Evolutionary conservation across 2,113 vertebrate species (phyloP), one percentile per base, ranked within the genome.

Genomic region (Dendropsophus ebraccatus): DNA sequence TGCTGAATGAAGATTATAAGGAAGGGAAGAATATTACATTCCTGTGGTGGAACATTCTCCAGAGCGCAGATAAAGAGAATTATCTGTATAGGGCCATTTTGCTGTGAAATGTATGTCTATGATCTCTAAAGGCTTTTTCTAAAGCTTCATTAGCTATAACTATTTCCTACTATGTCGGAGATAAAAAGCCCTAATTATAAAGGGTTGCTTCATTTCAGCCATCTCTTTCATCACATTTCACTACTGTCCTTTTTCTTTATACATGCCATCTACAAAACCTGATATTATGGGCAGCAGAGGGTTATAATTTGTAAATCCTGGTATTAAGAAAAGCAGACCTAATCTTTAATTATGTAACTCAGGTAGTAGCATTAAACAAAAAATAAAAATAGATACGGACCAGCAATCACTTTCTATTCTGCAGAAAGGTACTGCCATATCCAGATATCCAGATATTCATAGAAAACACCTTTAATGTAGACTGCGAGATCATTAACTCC

Each of bases 11-110:
- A 50, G 41, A 75, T 75, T 25, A 75, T 12, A 9, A 45, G 6
- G 73, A 49, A 28, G n/a, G n/a, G n/a, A 75, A 75, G 5, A 45
- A 75, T 49, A 25, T n/a, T 49, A 75, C 45, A 49, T 47, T 75
- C 73, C 13, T 50, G 23, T 28, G 41, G 70, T 41, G 25, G 72
- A 47, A 41, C 72, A 17, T 14, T n/a, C n/a, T n/a, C n/a, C n/a
- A 11, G 10, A 47, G n/a, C 21, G 17, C 10, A 50, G 45, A 75
- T 73, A 73, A 37, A 72, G 23, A 45, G 69, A 72, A 41, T 45
- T 72, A 41, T 72, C 37, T 72, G 45, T 72, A 72, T 41, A 72
- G 69, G 21, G 19, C 19, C 17, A 37, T 72, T 72, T 41, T 72
- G 23, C 21, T 41, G 7, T n/a, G 21, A 41, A 72, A 72, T 37